A percentile compares a stretch with the other conserved stretches of the same genome.
Evolutionary conservation across 2,113 vertebrate genomes (phyloP).

Genomic region (Anarrhichthys ocellatus): DNA sequence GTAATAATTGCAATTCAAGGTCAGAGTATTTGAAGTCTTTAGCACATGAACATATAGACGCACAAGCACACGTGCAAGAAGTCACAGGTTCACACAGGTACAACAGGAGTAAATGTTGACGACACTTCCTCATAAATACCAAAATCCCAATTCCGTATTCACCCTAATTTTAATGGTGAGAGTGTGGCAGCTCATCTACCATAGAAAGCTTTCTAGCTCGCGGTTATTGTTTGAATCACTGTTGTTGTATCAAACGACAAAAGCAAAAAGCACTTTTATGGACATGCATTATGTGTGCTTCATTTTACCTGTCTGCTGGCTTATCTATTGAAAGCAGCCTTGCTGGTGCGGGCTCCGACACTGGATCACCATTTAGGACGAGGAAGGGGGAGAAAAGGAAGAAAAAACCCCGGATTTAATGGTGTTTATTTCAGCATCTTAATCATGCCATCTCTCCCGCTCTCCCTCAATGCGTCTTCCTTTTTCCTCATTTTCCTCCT

Average conservation of each 20-base stretch:
- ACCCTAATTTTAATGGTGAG: constrained; percentile 51
- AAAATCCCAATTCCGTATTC: constrained; percentile 17
- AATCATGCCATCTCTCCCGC: constrained; percentile 61
- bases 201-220: constrained; percentile 29
- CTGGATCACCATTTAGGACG: constrained; percentile 67
- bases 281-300: constrained; percentile 64
- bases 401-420: constrained; percentile 45
- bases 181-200: constrained; percentile 33
- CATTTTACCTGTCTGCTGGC: constrained; percentile 70
- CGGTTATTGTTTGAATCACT: constrained; percentile 46
- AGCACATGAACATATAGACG: not conserved
- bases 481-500: constrained; percentile 43
- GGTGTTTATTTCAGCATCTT: constrained; percentile 70
- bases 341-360: constrained; percentile 53
- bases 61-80: not conserved
- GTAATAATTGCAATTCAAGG: not conserved
- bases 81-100: not conserved
- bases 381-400: too few relatives aligned
- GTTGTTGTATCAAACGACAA: constrained; percentile 54
- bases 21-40: not conserved
- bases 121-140: constrained; percentile 30
- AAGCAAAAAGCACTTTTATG: constrained; percentile 63
- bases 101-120: constrained; percentile 19
- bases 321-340: constrained; percentile 72
- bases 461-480: constrained; percentile 23